Evolutionary conservation across 2,113 vertebrate species (phyloP).

Genomic region (Parus major): DNA sequence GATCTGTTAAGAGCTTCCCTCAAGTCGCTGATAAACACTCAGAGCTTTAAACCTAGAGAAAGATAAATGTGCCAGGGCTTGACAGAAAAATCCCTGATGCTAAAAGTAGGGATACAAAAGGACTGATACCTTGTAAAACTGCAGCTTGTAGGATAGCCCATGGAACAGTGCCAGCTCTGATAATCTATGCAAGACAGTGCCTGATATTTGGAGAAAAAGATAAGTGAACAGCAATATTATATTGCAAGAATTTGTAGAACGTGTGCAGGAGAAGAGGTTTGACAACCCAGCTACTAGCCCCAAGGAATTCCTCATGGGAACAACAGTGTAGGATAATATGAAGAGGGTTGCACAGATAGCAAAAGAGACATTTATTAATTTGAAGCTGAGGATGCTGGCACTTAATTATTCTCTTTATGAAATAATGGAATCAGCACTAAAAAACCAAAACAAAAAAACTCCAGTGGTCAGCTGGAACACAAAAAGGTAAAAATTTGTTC

Average conservation of each 20-base stretch:
- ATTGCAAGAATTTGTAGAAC: background rate
- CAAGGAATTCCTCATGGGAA: background rate
- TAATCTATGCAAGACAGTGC: background rate
- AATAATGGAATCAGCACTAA: background rate
- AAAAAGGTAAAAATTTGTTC: background rate
- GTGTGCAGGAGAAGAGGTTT: accelerated
- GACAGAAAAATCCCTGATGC: background rate
- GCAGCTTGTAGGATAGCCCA: background rate
- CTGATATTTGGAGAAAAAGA: background rate
- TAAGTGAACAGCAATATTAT: background rate
- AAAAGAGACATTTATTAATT: background rate
- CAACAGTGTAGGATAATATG: accelerated
- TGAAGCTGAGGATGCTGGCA: background rate
- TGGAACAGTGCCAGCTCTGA: background rate
- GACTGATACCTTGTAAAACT: background rate
- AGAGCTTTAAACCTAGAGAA: background rate
- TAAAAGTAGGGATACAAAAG: background rate
- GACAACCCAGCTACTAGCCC: background rate
- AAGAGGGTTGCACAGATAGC: background rate
- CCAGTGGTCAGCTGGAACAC: background rate
- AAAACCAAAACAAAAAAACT: background rate
- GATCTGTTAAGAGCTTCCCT: background rate
- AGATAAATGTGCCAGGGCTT: background rate
- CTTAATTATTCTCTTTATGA: background rate
- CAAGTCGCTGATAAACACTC: background rate